A percentile compares a stretch with the other conserved stretches of the same genome.
Conservation (phyloP, 2,113 vertebrate species). For the Stegastes partitus region DNA sequence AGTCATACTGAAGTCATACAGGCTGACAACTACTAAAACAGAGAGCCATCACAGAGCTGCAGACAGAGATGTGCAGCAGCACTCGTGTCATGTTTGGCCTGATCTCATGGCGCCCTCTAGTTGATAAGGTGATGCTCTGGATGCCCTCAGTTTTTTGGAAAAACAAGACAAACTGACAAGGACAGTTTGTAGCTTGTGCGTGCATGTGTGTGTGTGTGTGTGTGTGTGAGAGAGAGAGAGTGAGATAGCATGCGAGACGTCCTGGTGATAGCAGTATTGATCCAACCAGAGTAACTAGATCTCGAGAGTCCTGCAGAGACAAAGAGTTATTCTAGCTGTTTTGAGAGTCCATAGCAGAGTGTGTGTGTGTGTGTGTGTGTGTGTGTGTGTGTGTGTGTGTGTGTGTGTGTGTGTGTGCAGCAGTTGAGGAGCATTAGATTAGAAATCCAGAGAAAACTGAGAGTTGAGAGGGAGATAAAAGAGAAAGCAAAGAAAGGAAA, state of each 20-base stretch:
- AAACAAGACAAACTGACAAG: slow-evolving; percentile 1
- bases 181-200: not conserved
- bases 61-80: not conserved
- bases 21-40: not conserved
- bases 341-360: slow-evolving; percentile 36
- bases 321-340: slow-evolving; percentile 61
- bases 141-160: not conserved
- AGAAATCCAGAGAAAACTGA: slow-evolving; percentile 12
- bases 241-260: not conserved
- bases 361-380: slow-evolving; percentile 1
- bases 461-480: slow-evolving; percentile 4
- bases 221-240: not conserved
- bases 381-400: slow-evolving; percentile 9
- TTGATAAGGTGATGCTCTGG: not conserved
- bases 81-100: not conserved
- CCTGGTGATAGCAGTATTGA: slow-evolving; percentile 69
- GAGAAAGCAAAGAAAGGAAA: not conserved
- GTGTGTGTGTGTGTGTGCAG: slow-evolving; percentile 21
- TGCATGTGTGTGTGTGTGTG: not conserved
- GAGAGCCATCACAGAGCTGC: slow-evolving; percentile 13
- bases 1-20: too few species aligned
- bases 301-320: slow-evolving; percentile 49
- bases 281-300: slow-evolving; percentile 59
- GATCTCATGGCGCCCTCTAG: slow-evolving; percentile 46
- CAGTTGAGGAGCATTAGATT: slow-evolving; percentile 12